Evolutionary conservation across 2,113 vertebrate genomes (phyloP).

Genomic region (Kryptolebias marmoratus): DNA sequence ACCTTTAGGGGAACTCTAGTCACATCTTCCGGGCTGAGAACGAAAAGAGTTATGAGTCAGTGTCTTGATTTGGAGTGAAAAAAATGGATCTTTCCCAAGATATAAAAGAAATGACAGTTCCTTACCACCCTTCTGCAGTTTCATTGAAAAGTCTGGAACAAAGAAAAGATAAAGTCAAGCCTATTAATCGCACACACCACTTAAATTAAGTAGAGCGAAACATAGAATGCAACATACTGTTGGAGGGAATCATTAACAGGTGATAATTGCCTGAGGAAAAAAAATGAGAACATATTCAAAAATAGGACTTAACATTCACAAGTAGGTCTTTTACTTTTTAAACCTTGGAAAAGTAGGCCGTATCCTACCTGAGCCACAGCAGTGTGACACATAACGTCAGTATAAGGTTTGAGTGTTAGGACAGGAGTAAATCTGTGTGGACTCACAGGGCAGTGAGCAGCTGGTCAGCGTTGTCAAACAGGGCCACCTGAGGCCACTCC

Average conservation of each 20-base stretch:
- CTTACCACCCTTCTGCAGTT: constrained; percentile 88
- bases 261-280: constrained; percentile 46
- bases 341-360: constrained; percentile 34
- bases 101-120: not conserved
- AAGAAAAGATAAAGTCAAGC: constrained; percentile 18
- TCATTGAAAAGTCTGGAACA: constrained; percentile 79
- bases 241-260: constrained; percentile 61
- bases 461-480: constrained; percentile 94
- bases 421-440: not conserved
- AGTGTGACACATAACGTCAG: constrained; percentile 8
- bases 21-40: constrained; percentile 61
- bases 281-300: constrained; percentile 33
- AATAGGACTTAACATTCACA: constrained; percentile 13
- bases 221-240: constrained; percentile 50
- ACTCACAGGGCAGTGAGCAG: constrained; percentile 92
- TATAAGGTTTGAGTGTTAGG: constrained; percentile 3
- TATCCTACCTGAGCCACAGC: constrained; percentile 12
- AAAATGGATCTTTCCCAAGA: not conserved
- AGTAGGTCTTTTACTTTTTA: constrained; percentile 33
- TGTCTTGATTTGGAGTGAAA: not conserved
- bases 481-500: constrained; percentile 88
- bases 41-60: constrained; percentile 3
- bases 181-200: not conserved
- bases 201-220: constrained; percentile 8
- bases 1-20: constrained; percentile 89